These are phyloP conservation scores for Nomada ferruginata DNA, from an alignment of 2,888 invertebrate species.

Conservation along the genomic window DNA sequence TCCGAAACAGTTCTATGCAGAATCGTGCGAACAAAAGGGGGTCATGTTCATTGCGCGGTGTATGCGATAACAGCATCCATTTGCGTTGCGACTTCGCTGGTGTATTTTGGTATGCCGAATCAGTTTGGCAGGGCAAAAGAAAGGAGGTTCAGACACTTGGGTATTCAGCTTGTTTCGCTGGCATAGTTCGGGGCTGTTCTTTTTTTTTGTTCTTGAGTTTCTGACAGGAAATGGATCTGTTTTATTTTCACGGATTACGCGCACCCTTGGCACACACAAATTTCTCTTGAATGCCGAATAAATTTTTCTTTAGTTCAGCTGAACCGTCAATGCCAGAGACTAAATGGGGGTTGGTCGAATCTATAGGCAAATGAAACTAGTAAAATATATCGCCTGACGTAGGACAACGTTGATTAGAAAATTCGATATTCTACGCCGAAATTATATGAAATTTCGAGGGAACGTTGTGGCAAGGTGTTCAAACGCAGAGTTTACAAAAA, in stretches of 20 bases:
- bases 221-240: background rate
- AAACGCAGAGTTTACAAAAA: too few relatives aligned
- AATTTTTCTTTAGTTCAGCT: background rate
- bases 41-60: constrained; percentile 43
- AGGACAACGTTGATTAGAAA: background rate
- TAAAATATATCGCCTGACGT: background rate
- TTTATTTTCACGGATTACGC: too few relatives aligned
- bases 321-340: background rate
- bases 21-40: constrained; percentile 59
- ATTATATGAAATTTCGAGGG: background rate
- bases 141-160: background rate
- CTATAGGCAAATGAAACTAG: constrained; percentile 3
- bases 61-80: constrained; percentile 49
- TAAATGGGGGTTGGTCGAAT: background rate
- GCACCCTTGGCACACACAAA: background rate
- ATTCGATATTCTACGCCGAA: background rate
- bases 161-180: background rate
- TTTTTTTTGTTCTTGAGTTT: background rate
- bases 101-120: constrained; percentile 29
- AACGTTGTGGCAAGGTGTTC: too few relatives aligned
- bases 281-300: background rate
- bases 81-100: constrained; percentile 15
- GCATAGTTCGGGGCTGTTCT: background rate
- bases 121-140: constrained; percentile 16
- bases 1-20: constrained; percentile 51